These are phyloP conservation scores for Xiphorhynchus elegans DNA, from an alignment of 2,113 vertebrate genomes.

Conservation along the genomic window DNA sequence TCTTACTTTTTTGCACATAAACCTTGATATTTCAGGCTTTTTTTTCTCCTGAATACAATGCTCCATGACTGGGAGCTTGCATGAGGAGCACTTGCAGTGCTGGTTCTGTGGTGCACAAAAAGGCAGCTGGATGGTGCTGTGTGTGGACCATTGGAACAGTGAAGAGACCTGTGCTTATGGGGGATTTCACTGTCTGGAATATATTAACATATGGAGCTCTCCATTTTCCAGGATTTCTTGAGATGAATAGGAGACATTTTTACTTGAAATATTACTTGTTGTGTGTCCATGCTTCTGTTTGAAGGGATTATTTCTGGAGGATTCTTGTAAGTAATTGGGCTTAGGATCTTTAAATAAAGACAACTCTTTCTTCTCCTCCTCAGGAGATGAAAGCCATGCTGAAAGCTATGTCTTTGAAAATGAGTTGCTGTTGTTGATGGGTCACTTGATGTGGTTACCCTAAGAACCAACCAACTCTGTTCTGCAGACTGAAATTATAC, in stretches of 20 bases:
- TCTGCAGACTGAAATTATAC: neutral
- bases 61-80: neutral
- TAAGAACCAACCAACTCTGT: neutral
- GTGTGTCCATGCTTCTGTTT: neutral
- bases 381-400: neutral
- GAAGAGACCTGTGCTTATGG: neutral
- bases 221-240: neutral
- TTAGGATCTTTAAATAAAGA: neutral
- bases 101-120: neutral
- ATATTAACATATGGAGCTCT: neutral
- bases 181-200: neutral
- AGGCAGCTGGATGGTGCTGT: neutral
- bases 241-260: neutral
- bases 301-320: neutral
- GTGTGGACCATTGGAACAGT: neutral
- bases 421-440: constrained; percentile 8
- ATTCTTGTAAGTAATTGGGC: neutral
- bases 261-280: neutral
- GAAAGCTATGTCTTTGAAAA: constrained; percentile 24
- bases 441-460: constrained; percentile 35
- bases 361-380: neutral
- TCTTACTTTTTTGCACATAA: neutral
- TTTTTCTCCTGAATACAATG: neutral
- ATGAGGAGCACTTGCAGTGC: neutral
- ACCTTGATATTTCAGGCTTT: neutral